A percentile compares a stretch with the other conserved stretches of the same genome.
These are phyloP conservation scores for Onychomys torridus DNA, from an alignment of 2,797 vertebrate genomes.

Conservation along the genomic window DNA sequence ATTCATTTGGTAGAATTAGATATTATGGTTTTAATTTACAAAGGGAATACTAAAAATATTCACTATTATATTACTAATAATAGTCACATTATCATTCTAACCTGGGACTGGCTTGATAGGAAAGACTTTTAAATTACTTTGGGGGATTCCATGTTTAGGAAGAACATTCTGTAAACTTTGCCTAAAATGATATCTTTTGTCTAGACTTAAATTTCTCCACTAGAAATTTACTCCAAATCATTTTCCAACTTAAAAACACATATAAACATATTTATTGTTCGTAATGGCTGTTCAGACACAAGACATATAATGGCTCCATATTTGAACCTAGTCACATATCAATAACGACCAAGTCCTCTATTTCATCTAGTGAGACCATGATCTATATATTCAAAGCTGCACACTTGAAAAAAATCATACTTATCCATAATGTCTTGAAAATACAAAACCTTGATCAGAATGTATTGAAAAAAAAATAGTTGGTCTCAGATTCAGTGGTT, in stretches of 20 bases:
- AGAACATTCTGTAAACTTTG: neutral
- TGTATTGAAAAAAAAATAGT: constrained; percentile 25
- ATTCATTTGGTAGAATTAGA: constrained; percentile 8
- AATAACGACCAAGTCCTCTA: constrained; percentile 17
- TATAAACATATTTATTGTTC: neutral
- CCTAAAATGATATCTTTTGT: constrained; percentile 5
- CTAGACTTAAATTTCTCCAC: neutral
- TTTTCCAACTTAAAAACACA: constrained; percentile 43
- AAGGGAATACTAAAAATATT: neutral
- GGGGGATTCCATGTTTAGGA: constrained; percentile 15
- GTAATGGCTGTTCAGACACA: neutral
- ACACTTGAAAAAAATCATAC: neutral
- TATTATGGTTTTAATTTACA: neutral
- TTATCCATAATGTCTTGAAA: constrained; percentile 43
- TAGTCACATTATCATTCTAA: neutral
- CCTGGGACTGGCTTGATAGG: neutral
- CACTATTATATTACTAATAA: too few species aligned
- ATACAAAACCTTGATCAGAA: neutral
- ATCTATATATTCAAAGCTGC: neutral
- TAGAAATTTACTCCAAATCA: neutral
- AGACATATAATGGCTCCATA: neutral
- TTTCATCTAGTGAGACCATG: neutral
- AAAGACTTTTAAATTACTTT: neutral
- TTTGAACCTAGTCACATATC: neutral
- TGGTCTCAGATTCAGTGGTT: constrained; percentile 26